Base-by-base conservation (phyloP, 1,140 invertebrate species). In the Dufourea novaeangliae region DNA sequence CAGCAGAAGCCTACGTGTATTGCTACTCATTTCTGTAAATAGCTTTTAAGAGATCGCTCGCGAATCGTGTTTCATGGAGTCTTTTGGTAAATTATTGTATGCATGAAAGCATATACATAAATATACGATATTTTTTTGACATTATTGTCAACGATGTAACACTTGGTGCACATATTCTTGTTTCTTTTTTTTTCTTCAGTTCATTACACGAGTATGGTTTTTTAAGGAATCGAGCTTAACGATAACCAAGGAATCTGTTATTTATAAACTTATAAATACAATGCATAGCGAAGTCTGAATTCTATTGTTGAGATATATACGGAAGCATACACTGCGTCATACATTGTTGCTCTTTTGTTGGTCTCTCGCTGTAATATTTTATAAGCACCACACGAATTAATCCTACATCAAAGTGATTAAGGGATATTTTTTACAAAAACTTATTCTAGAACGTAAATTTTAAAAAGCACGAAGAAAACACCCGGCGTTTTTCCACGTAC, bases 341-440 rank as follows among this genome's bases (percentile, higher is more conserved):
- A 44, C 41, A 50, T 87, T 88, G 85, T 89, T 86, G 83, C 84
- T 29, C 4, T 90, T 87, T 86, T 88, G 82, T 88, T 84, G 84
- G 86, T 89, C 85, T 89, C 85, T 89, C 86, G 85, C 80, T 86
- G 82, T 86, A 34, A 82, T 79, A 78, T 71, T 76, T 84, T 84
- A 80, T 88, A 88, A 87, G 75, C 70, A 69, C 37, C 54, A 41
- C 67, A 73, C 71, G 59, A 78, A 82, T 69, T 79, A 69, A 71
- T 74, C 73, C 59, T 84, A 80, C 54, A 69, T 66, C 83, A 68
- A 78, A 82, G 67, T 85, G 74, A 89, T 82, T 84, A 87, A 79
- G 82, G 74, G 81, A 88, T 91, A 90, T 91, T 91, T 92, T 92
- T 87, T 91, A 90, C 83, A 86, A 80, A n/a, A 82, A 84, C 78